These are phyloP conservation scores for Porites australiensis DNA, from an alignment of 64 coral and sea anemone genomes.

Conservation along the genomic window DNA sequence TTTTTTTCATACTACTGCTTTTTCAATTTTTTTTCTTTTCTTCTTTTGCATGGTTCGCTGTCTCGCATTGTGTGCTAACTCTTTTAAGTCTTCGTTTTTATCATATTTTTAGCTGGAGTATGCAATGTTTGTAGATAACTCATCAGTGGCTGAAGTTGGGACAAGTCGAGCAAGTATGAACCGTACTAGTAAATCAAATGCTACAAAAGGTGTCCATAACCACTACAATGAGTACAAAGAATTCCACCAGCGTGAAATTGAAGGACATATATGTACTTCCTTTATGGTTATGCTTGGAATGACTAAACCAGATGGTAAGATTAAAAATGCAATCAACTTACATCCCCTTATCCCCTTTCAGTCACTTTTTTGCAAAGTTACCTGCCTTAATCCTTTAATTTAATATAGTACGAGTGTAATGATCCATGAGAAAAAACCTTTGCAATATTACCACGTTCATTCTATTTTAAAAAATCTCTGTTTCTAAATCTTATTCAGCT, in stretches of 20 bases:
- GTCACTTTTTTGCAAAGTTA: neutral
- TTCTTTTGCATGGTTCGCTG: constrained; percentile 11
- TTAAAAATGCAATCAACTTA: neutral
- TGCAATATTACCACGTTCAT: constrained; percentile 19
- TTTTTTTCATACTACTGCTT: neutral
- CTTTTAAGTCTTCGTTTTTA: neutral
- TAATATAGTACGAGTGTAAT: constrained; percentile 16
- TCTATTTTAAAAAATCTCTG: constrained; percentile 7
- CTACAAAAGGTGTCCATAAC: constrained; percentile 4
- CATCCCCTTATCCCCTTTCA: neutral
- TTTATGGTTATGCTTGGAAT: constrained; percentile 54
- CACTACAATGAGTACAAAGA: constrained; percentile 42
- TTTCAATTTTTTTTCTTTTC: neutral
- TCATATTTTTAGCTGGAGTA: constrained; percentile 25
- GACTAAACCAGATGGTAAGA: constrained; percentile 43
- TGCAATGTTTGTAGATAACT: constrained; percentile 8
- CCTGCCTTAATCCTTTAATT: constrained; percentile 18
- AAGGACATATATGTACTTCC: constrained; percentile 28
- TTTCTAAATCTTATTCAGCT: constrained; percentile 27
- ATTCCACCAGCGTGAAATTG: constrained; percentile 16
- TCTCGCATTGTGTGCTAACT: neutral
- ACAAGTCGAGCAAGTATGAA: constrained; percentile 55
- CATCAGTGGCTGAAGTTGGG: constrained; percentile 25
- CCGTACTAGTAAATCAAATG: constrained; percentile 29
- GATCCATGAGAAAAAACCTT: constrained; percentile 3